Evolutionary conservation across 2,797 vertebrate species (phyloP), one percentile per base, ranked within the genome.

Genomic region (Sardinella longiceps): DNA sequence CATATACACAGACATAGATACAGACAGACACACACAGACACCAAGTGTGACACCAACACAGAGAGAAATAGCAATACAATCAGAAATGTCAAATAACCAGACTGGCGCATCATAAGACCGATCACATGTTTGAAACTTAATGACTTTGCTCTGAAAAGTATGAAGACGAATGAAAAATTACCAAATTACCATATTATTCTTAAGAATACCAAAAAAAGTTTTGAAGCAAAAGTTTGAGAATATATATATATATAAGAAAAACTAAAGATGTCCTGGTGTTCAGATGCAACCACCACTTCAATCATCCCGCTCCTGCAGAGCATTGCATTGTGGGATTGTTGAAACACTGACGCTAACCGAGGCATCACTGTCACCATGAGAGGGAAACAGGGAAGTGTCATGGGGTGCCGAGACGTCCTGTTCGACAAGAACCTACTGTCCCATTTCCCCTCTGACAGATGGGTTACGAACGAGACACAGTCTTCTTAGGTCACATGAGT

Each of bases 361-460:
- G 48, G 81, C 56, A 80, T 70, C 70, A 81, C 80, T 83, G 81
- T 82, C 82, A 70, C 58, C 83, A 81, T 70, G 82, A 83, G 88
- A 58, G 80, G 83, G 45, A 85, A 84, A 86, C 87, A 84, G 82
- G 74, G 25, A 46, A 83, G 80, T 43, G 70, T 77, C 37, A 20
- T 43, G 70, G 33, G 33, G 37, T 0, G 70, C 70, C 14, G 2
- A 33, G 33, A 23, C 33, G 15, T 77, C 70, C 70, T 23, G 70
- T 43, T 77, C 2, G 33, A 77, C 70, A 77, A 5, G 6, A 18
- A 15, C 70, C 33, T 43, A 77, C 70, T 77, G 70, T 77, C 18
- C 37, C 70, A 23, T 77, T 33, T 77, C 33, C 33, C 39, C 70
- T 43, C 37, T 77, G 37, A 77, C 20, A 9, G 33, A 77, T 77